These are phyloP conservation scores for Bostrychus sinensis DNA, from an alignment of 2,113 vertebrate species.

Conservation along the genomic window DNA sequence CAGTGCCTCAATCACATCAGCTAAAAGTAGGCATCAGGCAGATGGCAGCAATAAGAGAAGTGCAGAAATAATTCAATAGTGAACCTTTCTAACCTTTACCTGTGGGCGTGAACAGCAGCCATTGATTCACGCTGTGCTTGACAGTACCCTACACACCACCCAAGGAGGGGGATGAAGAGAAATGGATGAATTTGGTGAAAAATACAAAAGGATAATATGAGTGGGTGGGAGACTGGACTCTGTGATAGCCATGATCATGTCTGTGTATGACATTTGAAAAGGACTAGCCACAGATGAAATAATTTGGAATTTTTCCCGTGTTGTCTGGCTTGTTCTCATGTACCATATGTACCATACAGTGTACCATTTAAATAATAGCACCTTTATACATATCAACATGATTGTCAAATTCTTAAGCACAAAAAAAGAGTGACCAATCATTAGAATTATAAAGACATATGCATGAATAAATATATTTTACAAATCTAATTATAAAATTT, in stretches of 20 bases:
- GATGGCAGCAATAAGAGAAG: conserved; percentile 76
- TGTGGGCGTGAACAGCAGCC: conserved; percentile 76
- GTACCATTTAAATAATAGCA: too few relatives aligned
- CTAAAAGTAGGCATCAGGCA: conserved; percentile 77
- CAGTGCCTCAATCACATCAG: conserved; percentile 70
- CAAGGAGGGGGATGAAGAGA: conserved; percentile 67
- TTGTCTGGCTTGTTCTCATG: neutral
- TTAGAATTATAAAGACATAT: too few relatives aligned
- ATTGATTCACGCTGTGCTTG: conserved; percentile 76
- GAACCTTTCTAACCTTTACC: conserved; percentile 82
- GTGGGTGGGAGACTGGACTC: conserved; percentile 50
- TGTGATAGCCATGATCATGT: conserved; percentile 26
- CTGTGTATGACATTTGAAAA: conserved; percentile 44
- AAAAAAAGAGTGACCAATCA: too few relatives aligned
- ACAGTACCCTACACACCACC: conserved; percentile 76
- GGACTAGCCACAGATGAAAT: conserved; percentile 46
- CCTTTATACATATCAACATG: too few relatives aligned
- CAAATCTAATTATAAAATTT: too few relatives aligned
- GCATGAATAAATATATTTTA: too few relatives aligned
- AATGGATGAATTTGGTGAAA: conserved; percentile 65
- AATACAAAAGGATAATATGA: conserved; percentile 58
- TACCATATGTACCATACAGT: neutral
- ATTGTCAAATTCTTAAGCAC: too few relatives aligned
- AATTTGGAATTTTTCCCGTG: conserved; percentile 26
- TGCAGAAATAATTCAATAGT: conserved; percentile 82